Evolutionary conservation across 2,113 vertebrate species (phyloP), one percentile per base, ranked within the genome.

Genomic region (Trematocara zebra): DNA sequence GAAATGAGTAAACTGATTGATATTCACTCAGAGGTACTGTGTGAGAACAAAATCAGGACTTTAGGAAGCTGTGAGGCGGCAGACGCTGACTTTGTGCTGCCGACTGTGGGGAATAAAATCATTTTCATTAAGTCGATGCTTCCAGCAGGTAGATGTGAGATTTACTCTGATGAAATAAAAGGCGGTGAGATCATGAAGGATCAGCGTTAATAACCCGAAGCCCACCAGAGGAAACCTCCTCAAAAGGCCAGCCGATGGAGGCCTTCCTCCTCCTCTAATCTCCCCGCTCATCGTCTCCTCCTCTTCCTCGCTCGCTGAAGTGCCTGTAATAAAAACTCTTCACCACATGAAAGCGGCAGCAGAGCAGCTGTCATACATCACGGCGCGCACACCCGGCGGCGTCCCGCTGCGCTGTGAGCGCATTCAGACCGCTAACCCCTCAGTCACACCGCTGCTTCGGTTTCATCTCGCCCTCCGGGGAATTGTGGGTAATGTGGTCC

Each of bases 401-500:
- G 14, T 84, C 59, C 82, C 49, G 5, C 79, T 26, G 80, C 18
- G 14, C 56, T 53, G 72, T 76, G 81, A 51, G 54, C 35, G 64
- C 23, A 5, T 78, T 72, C 82, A 84, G 79, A 89, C 85, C 82
- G 12, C 89, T 87, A 86, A 88, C 89, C 91, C 80, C 87, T 83
- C 23, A 78, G 85, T 85, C 78, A 90, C 90, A 87, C 82, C 10
- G 72, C 56, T 9, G 80, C 80, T 23, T 57, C 1, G n/a, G 61
- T 81, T 86, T 86, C 53, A 91, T 91, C 88, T 72, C 14, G 20
- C 0, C 57, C 84, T 86, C 57, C n/a, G 1, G 85, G 90, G 93
- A 33, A 5, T 89, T 91, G 89, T 90, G 91, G 92, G 88, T 88
- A 90, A 90, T 3, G 20, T 33, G 64, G 92, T 91, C 87, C 84